Percentiles rank a stretch among this genome's conserved stretches.
phyloP scores from a whole-genome alignment of 1,140 invertebrate genomes.

The Orchesella cincta region DNA sequence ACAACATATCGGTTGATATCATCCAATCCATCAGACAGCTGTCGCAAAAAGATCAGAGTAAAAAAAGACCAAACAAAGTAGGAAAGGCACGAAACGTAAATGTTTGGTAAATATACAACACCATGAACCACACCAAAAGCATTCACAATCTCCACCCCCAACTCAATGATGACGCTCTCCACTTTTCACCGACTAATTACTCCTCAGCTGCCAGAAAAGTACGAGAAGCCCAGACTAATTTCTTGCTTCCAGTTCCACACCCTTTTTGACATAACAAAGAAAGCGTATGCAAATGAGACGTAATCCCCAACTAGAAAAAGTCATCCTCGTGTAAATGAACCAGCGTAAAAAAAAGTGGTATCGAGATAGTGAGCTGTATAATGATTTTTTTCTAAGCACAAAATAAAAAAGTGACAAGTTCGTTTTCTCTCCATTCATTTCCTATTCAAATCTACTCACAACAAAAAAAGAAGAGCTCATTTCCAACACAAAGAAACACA shows the following conservation, averaged over 20 bases:
- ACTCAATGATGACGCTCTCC: no score
- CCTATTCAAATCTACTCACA: conserved; percentile 9
- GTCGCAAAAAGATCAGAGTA: not conserved
- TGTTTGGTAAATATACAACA: not conserved
- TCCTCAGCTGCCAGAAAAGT: no score
- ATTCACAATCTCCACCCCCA: not conserved
- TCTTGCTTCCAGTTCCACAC: no score
- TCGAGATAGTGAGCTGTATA: no score
- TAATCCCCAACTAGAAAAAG: no score
- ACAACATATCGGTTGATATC: not conserved
- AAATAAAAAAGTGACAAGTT: not conserved
- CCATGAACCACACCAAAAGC: not conserved
- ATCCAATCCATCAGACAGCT: not conserved
- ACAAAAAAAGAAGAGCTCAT: not conserved
- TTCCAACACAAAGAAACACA: not conserved
- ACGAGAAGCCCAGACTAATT: no score
- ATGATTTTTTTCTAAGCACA: not conserved
- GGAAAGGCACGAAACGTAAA: not conserved
- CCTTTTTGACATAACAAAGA: not conserved
- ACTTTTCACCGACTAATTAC: not conserved
- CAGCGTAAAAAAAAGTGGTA: no score
- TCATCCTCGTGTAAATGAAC: no score
- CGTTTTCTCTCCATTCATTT: conserved; percentile 1
- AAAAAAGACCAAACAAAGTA: not conserved
- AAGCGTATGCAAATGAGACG: no score